Evolutionary conservation across 2,113 vertebrate species (phyloP).

Genomic region (Benitochromis conjunctus): DNA sequence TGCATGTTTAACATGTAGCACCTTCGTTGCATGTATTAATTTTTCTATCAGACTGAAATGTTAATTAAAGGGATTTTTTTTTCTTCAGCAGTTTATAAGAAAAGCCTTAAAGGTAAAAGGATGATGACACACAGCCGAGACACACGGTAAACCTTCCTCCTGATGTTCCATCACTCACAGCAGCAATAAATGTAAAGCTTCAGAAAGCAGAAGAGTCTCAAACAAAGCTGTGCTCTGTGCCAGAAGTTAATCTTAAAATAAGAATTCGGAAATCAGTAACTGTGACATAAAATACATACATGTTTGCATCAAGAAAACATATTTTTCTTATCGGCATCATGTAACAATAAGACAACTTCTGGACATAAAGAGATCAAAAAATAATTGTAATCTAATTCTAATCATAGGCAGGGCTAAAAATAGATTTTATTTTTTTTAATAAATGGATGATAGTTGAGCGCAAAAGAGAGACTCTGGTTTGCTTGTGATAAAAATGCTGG

Average conservation of each 20-base stretch:
- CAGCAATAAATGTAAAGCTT: background rate
- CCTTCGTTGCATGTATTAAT: background rate
- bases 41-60: background rate
- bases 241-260: background rate
- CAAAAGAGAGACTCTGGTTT: background rate
- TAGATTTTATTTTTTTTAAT: background rate
- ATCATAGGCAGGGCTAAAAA: background rate
- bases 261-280: background rate
- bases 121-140: slow-evolving; percentile 25
- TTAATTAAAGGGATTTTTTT: slow-evolving; percentile 46
- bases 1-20: slow-evolving; percentile 26
- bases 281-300: background rate
- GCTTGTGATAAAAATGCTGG: background rate
- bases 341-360: background rate
- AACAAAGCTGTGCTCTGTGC: background rate
- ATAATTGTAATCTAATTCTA: background rate
- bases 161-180: background rate
- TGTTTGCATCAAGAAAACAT: background rate
- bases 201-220: background rate
- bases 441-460: background rate
- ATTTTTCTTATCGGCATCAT: background rate
- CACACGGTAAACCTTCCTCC: background rate
- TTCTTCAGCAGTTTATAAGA: background rate
- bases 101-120: background rate
- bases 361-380: background rate